Conservation (phyloP, 2,888 invertebrate species). For the Eupithecia insigniata region DNA sequence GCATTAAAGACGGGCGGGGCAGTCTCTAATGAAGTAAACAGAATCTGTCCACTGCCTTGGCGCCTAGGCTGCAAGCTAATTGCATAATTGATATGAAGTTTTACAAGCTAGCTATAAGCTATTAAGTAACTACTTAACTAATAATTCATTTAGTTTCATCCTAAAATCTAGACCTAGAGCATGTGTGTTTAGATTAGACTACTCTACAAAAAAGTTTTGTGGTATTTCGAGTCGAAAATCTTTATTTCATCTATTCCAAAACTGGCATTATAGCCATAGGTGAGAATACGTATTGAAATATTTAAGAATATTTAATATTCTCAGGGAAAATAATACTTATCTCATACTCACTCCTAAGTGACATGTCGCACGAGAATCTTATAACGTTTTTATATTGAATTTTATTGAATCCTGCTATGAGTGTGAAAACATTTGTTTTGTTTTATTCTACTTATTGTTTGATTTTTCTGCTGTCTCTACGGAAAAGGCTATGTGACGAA, state of each 20-base stretch:
- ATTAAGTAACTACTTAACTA: not conserved
- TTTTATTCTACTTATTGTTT: no score
- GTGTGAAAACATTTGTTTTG: no score
- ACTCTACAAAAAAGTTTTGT: not conserved
- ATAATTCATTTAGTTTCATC: not conserved
- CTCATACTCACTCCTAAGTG: not conserved
- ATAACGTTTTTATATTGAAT: no score
- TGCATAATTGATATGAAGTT: slow-evolving; percentile 27
- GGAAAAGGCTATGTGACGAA: no score
- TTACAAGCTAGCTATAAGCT: not conserved
- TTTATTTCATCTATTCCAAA: not conserved
- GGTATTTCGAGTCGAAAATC: not conserved
- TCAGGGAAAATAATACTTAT: not conserved
- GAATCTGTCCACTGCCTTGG: slow-evolving; percentile 24
- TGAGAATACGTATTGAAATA: not conserved
- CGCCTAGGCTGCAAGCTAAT: slow-evolving; percentile 25
- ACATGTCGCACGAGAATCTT: not conserved
- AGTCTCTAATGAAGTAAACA: slow-evolving; percentile 63
- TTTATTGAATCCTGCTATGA: no score
- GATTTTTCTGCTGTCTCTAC: no score
- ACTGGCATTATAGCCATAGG: not conserved
- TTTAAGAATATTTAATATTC: not conserved
- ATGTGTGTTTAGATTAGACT: not conserved
- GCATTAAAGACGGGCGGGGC: slow-evolving; percentile 63
- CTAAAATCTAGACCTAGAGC: not conserved